These are phyloP conservation scores for Catocala fraxini DNA, from an alignment of 2,888 invertebrate species.

Conservation along the genomic window DNA sequence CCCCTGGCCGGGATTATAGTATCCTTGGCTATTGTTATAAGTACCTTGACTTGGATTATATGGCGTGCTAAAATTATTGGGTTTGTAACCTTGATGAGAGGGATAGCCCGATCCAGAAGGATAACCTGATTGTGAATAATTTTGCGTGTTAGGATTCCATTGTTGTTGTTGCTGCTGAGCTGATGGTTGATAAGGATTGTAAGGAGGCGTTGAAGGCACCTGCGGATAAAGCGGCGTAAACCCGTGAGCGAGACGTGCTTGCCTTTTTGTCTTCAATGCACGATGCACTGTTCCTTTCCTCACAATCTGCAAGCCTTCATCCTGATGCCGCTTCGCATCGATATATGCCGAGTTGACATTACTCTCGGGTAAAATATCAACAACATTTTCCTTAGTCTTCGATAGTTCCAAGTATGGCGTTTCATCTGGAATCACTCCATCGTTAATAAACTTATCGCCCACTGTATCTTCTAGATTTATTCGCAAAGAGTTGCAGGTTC, in stretches of 20 bases:
- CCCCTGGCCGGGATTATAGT: constrained; percentile 3
- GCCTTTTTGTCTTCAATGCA: constrained; percentile 43
- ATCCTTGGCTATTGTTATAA: constrained; percentile 1
- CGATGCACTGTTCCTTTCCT: constrained; percentile 10
- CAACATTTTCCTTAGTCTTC: constrained; percentile 14
- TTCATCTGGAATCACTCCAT: constrained; percentile 15
- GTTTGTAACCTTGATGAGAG: constrained; percentile 6
- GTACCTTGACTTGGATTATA: constrained; percentile 6
- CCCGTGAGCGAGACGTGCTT: constrained; percentile 45
- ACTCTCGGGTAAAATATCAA: constrained; percentile 28
- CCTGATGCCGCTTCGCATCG: constrained; percentile 9
- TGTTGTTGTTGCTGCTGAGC: constrained; percentile 19
- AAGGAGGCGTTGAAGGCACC: constrained; percentile 51
- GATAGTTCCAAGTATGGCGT: constrained; percentile 14
- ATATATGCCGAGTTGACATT: not conserved
- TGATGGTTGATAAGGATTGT: constrained; percentile 48
- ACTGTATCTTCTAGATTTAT: constrained; percentile 24
- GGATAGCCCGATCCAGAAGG: constrained; percentile 3
- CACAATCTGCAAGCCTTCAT: constrained; percentile 11
- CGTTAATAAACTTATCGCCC: constrained; percentile 10
- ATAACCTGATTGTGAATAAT: constrained; percentile 19
- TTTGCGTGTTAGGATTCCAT: constrained; percentile 21
- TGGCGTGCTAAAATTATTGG: constrained; percentile 1
- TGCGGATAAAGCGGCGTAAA: constrained; percentile 58
- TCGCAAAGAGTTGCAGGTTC: constrained; percentile 43